Percentiles rank a stretch among this genome's conserved stretches.
Evolutionary conservation across 2,797 vertebrate species (phyloP).

Genomic region (Odontamblyopus rebecca): DNA sequence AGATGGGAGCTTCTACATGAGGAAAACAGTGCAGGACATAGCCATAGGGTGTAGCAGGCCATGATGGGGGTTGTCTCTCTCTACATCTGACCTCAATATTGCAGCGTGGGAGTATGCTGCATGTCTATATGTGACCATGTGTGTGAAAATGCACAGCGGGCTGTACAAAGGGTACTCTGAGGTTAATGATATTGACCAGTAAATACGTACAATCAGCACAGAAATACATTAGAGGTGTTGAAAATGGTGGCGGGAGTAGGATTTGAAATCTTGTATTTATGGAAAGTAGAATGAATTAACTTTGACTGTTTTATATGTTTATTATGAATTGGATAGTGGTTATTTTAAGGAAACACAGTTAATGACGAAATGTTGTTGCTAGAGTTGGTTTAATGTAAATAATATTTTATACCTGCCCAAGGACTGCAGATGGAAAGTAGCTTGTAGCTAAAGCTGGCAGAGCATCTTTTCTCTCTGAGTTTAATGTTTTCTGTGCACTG

Average conservation of each 20-base stretch:
- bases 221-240: background rate
- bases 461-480: no score
- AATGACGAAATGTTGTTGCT: no score
- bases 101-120: constrained; percentile 23
- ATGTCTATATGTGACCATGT: constrained; percentile 6
- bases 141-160: constrained; percentile 35
- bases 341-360: no score
- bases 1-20: constrained; percentile 73
- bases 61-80: constrained; percentile 54
- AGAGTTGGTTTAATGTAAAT: no score
- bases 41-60: constrained; percentile 58
- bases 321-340: no score
- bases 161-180: constrained; percentile 32
- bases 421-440: no score
- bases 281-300: no score
- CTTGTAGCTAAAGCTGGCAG: no score
- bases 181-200: constrained; percentile 41
- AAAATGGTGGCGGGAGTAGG: background rate
- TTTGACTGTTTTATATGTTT: no score
- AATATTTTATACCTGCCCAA: no score
- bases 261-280: no score
- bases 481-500: no score
- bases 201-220: constrained; percentile 6
- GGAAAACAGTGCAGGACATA: constrained; percentile 59
- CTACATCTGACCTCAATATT: constrained; percentile 72